Percentiles rank a stretch among this genome's conserved stretches.
These are phyloP conservation scores for Clavelina lepadiformis DNA, from an alignment of 23 tunicate species.

Conservation along the genomic window DNA sequence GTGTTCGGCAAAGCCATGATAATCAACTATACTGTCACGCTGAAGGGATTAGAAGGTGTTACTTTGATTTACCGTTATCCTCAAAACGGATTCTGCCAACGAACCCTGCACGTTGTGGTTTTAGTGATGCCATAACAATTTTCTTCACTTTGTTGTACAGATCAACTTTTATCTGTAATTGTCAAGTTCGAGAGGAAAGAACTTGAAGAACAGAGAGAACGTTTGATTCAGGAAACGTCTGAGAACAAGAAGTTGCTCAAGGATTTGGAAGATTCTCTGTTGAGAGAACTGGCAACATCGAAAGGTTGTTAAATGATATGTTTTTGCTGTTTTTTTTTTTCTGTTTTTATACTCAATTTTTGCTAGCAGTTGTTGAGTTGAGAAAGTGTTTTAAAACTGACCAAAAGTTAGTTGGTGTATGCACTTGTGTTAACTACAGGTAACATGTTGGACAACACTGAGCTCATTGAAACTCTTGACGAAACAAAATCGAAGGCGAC, in stretches of 20 bases:
- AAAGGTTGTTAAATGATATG: conserved; percentile 69
- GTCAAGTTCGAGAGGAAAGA: conserved; percentile 99
- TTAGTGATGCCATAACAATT: background rate
- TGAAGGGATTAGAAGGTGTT: conserved; percentile 91
- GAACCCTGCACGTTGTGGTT: background rate
- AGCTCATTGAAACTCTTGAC: conserved; percentile 96
- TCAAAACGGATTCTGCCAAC: background rate
- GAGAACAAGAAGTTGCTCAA: conserved; percentile 93
- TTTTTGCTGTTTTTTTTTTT: too few relatives aligned
- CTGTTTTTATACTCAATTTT: too few relatives aligned
- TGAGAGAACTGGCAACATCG: conserved; percentile 97
- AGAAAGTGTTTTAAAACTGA: background rate
- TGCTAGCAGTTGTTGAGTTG: background rate
- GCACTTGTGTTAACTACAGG: too few relatives aligned
- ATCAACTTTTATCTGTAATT: conserved; percentile 96
- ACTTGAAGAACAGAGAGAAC: conserved; percentile 95
- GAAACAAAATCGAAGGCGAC: conserved; percentile 98
- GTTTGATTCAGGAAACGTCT: conserved; percentile 98
- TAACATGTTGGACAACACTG: conserved; percentile 99
- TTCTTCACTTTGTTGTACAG: conserved; percentile 24
- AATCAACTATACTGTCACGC: conserved; percentile 96
- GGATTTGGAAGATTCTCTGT: conserved; percentile 95
- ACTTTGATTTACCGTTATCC: background rate
- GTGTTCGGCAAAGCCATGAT: conserved; percentile 99
- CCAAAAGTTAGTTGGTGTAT: too few relatives aligned